phyloP scores from a whole-genome alignment of 2,113 vertebrate species.

The Tachysurus vachellii region DNA sequence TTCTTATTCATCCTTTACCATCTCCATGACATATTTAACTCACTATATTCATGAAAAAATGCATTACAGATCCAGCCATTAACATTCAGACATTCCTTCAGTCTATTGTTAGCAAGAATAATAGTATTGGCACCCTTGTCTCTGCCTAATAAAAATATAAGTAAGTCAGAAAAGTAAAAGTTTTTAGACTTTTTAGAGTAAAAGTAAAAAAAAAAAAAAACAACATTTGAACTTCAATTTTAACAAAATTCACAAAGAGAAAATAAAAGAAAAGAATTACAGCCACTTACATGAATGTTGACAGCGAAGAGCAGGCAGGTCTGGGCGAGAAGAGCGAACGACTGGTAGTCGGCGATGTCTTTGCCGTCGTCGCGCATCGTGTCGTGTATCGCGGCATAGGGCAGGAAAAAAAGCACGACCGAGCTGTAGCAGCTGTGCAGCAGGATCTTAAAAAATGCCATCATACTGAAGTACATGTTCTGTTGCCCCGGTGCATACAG shows the following conservation, averaged over 20 bases:
- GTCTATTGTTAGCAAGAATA: neutral
- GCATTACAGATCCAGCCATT: neutral
- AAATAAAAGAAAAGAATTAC: neutral
- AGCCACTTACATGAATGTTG: constrained; percentile 78
- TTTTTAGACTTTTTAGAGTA: no score
- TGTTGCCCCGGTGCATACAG: constrained; percentile 88
- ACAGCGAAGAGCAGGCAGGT: constrained; percentile 86
- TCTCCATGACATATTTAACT: neutral
- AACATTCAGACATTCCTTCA: neutral
- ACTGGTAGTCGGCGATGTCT: constrained; percentile 89
- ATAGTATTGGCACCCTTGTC: neutral
- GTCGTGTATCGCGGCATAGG: constrained; percentile 81
- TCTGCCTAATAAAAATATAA: neutral
- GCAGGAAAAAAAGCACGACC: constrained; percentile 90
- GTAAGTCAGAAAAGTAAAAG: no score
- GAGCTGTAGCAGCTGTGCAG: constrained; percentile 91
- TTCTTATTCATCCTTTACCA: no score
- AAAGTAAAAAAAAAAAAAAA: no score
- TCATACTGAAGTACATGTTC: constrained; percentile 88
- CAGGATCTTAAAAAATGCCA: constrained; percentile 79
- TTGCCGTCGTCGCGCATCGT: constrained; percentile 84
- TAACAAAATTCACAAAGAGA: neutral
- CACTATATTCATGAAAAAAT: neutral
- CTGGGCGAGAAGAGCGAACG: constrained; percentile 87
- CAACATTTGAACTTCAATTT: neutral